A percentile compares a stretch with the other conserved stretches of the same genome.
phyloP scores from a whole-genome alignment of 1,140 invertebrate species.

The Hestina assimilis region DNA sequence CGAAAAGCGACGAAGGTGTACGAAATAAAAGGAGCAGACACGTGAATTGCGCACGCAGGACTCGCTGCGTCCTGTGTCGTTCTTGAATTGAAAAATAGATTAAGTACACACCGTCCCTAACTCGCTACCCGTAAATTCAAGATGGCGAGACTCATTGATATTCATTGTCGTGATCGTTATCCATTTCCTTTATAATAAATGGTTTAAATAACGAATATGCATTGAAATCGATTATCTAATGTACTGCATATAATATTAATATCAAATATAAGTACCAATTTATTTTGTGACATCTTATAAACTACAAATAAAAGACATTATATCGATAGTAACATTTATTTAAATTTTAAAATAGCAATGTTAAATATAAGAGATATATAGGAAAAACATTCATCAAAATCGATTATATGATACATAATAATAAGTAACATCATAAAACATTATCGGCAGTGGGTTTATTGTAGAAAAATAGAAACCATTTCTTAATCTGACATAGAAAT shows the following conservation, averaged over 20 bases:
- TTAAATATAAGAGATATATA: conserved; percentile 5
- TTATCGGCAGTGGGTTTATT: conserved; percentile 12
- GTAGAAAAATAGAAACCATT: conserved; percentile 13
- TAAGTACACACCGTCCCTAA: conserved; percentile 8
- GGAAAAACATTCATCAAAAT: conserved; percentile 6
- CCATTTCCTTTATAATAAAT: conserved; percentile 22
- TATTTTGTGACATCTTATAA: neutral
- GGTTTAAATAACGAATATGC: neutral
- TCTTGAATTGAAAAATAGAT: conserved; percentile 28
- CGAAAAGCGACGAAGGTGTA: conserved; percentile 33
- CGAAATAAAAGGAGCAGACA: conserved; percentile 42
- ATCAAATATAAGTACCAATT: neutral
- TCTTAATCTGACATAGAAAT: conserved; percentile 9
- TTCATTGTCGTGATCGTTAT: conserved; percentile 20
- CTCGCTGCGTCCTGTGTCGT: conserved; percentile 31
- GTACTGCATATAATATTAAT: too few relatives aligned
- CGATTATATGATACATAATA: conserved; percentile 2
- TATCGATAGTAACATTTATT: conserved; percentile 11
- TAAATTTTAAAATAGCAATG: conserved; percentile 14
- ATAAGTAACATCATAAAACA: conserved; percentile 5
- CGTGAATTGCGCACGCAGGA: conserved; percentile 60
- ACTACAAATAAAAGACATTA: conserved; percentile 8
- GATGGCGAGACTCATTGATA: conserved; percentile 27
- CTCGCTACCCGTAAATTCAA: conserved; percentile 19
- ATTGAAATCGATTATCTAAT: neutral